A percentile compares a stretch with the other conserved stretches of the same genome.
Evolutionary conservation across 2,797 vertebrate genomes (phyloP).

Genomic region (Stomatorhinus walkeri): DNA sequence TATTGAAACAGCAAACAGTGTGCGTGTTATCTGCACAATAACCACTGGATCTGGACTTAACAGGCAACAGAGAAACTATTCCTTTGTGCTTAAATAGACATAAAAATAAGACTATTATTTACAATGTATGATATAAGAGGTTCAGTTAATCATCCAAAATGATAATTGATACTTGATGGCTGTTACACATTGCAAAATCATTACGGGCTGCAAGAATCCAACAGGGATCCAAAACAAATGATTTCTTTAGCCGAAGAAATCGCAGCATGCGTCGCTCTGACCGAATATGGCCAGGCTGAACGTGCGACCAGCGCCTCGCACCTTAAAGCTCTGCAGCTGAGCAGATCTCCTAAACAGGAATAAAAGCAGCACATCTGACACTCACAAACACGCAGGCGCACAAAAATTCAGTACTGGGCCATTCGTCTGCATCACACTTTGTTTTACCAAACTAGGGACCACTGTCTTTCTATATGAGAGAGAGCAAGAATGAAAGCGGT

Average conservation of each 20-base stretch:
- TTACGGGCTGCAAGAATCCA: constrained; percentile 32
- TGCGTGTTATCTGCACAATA: not conserved
- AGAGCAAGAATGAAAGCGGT: not conserved
- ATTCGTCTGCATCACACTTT: not conserved
- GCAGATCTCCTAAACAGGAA: constrained; percentile 29
- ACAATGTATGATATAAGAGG: not conserved
- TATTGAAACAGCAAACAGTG: not conserved
- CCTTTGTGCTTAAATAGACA: not conserved
- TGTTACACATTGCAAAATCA: constrained; percentile 25
- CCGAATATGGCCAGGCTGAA: constrained; percentile 69
- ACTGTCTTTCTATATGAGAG: not conserved
- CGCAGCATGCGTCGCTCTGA: constrained; percentile 54
- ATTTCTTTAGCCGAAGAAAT: constrained; percentile 44
- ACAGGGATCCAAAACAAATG: constrained; percentile 44
- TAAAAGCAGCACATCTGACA: constrained; percentile 15
- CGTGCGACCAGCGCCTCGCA: constrained; percentile 32
- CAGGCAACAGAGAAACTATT: not conserved
- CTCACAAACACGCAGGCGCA: not conserved
- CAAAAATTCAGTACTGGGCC: constrained; percentile 1
- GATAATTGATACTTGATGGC: not conserved
- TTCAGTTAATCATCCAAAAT: constrained; percentile 12
- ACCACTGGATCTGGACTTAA: not conserved
- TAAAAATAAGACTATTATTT: not conserved
- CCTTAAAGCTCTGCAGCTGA: constrained; percentile 22
- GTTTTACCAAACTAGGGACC: constrained; percentile 23